phyloP scores from a whole-genome alignment of 2,113 vertebrate species.

The Lasiurus cinereus region DNA sequence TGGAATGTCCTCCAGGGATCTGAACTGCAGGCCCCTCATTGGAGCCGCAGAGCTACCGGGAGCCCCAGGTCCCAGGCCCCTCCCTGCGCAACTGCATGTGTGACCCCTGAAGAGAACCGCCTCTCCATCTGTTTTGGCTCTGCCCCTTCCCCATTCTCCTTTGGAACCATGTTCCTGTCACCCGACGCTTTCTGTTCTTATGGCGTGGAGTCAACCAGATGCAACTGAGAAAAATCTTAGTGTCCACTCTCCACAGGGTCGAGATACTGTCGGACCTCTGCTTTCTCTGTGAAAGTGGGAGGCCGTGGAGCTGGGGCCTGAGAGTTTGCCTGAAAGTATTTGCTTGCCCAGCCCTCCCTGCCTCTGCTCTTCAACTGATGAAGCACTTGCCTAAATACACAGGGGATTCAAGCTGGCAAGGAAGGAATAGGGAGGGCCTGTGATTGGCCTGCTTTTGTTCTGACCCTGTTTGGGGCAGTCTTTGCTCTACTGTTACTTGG shows the following conservation, averaged over 20 bases:
- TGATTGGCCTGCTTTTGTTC: background rate
- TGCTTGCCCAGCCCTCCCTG: background rate
- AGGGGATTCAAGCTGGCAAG: background rate
- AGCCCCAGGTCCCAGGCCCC: background rate
- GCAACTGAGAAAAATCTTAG: background rate
- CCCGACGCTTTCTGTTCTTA: background rate
- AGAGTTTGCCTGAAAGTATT: slow-evolving; percentile 7
- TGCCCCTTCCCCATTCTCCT: background rate
- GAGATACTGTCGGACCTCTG: background rate
- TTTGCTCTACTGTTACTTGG: background rate
- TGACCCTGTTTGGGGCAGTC: background rate
- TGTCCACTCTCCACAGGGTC: background rate
- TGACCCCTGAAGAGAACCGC: background rate
- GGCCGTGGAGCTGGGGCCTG: background rate
- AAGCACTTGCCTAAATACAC: background rate
- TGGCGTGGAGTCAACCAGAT: background rate
- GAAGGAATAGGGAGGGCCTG: background rate
- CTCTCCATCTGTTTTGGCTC: background rate
- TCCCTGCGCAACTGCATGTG: background rate
- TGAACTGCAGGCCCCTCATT: background rate
- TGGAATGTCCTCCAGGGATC: background rate
- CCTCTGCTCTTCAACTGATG: background rate
- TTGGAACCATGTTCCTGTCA: background rate
- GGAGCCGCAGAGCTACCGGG: background rate
- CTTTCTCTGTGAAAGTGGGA: slow-evolving; percentile 39